phyloP scores from a whole-genome alignment of 1,140 invertebrate species.

The Akabosia matsudoensis region DNA sequence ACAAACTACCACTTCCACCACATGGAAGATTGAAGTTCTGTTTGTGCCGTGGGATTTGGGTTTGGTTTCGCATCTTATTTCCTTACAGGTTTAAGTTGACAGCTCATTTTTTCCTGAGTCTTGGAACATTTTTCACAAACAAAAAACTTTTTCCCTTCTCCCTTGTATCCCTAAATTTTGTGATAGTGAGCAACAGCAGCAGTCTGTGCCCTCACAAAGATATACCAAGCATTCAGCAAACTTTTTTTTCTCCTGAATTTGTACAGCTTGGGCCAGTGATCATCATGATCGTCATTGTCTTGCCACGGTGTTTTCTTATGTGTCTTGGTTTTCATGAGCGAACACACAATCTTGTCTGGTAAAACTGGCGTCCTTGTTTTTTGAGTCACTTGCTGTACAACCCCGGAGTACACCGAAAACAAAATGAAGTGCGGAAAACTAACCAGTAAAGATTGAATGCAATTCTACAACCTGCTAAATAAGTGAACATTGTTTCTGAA shows the following conservation, averaged over 20 bases:
- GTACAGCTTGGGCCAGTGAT: not conserved
- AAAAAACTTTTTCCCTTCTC: conserved; percentile 5
- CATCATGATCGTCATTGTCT: not conserved
- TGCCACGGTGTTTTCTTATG: too few species aligned
- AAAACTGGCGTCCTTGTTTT: not conserved
- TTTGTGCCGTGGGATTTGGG: conserved; percentile 16
- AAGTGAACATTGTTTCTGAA: too few species aligned
- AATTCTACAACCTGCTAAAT: not conserved
- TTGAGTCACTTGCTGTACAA: too few species aligned
- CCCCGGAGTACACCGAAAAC: too few species aligned
- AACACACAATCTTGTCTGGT: not conserved
- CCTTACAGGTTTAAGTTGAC: conserved; percentile 24
- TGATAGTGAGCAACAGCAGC: too few species aligned
- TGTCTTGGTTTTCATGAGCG: not conserved
- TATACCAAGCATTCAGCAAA: too few species aligned
- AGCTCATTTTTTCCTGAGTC: conserved; percentile 22
- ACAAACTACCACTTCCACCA: not conserved
- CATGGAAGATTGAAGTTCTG: not conserved
- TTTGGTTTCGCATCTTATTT: conserved; percentile 24
- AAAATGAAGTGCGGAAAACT: not conserved
- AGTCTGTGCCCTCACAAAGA: too few species aligned
- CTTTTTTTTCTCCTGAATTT: not conserved
- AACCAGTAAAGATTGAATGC: not conserved
- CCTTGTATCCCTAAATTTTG: not conserved
- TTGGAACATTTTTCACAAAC: conserved; percentile 22